Evolutionary conservation across 2,888 invertebrate genomes (phyloP).

Genomic region (Perizoma flavofasciatum): DNA sequence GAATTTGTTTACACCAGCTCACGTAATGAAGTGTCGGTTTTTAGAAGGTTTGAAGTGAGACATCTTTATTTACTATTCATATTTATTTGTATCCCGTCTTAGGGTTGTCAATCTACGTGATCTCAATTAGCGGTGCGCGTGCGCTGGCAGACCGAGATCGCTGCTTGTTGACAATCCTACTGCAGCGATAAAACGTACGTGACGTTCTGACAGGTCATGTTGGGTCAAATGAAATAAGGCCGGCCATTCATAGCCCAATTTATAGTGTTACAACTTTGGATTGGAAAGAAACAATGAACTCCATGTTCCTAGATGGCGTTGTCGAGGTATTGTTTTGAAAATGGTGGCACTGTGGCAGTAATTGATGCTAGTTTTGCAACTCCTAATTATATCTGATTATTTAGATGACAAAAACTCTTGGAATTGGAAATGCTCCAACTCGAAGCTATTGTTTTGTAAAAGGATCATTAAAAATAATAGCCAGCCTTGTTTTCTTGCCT

Average conservation of each 20-base stretch:
- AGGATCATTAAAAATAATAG: no score
- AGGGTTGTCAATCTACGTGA: constrained; percentile 53
- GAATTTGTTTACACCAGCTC: no score
- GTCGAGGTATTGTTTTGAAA: constrained; percentile 9
- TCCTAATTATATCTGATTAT: no score
- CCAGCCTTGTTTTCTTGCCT: no score
- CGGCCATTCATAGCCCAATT: constrained; percentile 33
- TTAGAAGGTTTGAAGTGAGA: not conserved
- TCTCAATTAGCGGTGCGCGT: constrained; percentile 61
- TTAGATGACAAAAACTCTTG: no score
- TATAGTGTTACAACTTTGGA: constrained; percentile 23
- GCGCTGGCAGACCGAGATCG: constrained; percentile 47
- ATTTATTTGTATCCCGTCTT: constrained; percentile 27
- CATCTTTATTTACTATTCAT: not conserved
- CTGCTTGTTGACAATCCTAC: constrained; percentile 43
- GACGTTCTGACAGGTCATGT: constrained; percentile 42
- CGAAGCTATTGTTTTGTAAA: no score
- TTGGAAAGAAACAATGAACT: constrained; percentile 19
- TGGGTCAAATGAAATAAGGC: constrained; percentile 35
- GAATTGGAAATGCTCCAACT: no score
- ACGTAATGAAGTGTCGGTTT: no score
- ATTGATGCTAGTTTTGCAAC: no score
- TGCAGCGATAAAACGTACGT: constrained; percentile 49
- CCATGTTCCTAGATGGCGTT: constrained; percentile 6
- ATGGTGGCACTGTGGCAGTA: no score